Conservation (phyloP, 2,797 vertebrate species). For the Etheostoma nigrum region DNA sequence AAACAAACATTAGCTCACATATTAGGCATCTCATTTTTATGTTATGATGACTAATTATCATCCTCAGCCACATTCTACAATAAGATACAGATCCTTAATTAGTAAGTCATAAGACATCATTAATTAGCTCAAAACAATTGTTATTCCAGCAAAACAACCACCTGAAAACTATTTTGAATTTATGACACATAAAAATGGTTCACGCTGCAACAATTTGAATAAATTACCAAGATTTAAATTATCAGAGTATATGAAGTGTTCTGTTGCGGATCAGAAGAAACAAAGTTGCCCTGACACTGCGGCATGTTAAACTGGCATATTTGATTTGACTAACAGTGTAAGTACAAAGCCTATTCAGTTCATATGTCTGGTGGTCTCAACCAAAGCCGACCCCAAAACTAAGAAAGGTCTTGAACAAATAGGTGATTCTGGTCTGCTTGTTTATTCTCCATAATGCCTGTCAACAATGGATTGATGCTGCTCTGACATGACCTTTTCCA, state of each 20-base stretch:
- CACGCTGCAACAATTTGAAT: conserved; percentile 61
- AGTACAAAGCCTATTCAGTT: neutral
- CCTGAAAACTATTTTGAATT: conserved; percentile 76
- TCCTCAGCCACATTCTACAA: conserved; percentile 36
- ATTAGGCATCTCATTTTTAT: conserved; percentile 32
- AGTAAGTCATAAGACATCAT: conserved; percentile 61
- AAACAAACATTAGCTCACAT: conserved; percentile 20
- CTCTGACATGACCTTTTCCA: conserved; percentile 82
- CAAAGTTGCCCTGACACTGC: neutral
- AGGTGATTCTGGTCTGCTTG: conserved; percentile 36
- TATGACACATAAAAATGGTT: conserved; percentile 67
- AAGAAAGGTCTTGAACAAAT: conserved; percentile 5
- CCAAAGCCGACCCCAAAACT: neutral
- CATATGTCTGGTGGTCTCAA: neutral
- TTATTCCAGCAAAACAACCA: conserved; percentile 71
- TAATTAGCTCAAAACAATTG: conserved; percentile 75
- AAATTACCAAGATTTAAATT: conserved; percentile 50
- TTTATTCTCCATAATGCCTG: conserved; percentile 61
- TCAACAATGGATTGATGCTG: conserved; percentile 66
- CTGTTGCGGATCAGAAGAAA: conserved; percentile 45
- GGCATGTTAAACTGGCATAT: conserved; percentile 21
- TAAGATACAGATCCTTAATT: conserved; percentile 66
- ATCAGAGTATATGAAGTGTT: conserved; percentile 50
- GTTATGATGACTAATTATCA: conserved; percentile 33
- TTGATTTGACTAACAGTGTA: conserved; percentile 7